A percentile compares a stretch with the other conserved stretches of the same genome.
phyloP scores from a whole-genome alignment of 1,140 invertebrate genomes.

The Fopius arisanus region DNA sequence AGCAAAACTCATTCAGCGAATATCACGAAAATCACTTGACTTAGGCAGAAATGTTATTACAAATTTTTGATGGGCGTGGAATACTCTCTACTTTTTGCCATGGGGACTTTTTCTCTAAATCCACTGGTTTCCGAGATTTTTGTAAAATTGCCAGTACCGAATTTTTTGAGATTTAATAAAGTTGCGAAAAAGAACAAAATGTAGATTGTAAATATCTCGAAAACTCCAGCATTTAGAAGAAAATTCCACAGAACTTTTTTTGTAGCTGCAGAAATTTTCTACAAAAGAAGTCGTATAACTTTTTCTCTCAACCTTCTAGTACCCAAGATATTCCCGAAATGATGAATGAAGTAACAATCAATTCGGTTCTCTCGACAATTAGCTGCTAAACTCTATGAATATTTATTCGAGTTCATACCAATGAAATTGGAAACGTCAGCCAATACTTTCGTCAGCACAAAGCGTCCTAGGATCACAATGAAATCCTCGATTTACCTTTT shows the following conservation, averaged over 20 bases:
- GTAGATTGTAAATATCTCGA: too few relatives aligned
- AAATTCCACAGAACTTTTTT: too few relatives aligned
- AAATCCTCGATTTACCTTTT: conserved; percentile 24
- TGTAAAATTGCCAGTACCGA: neutral
- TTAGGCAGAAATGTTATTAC: neutral
- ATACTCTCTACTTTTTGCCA: neutral
- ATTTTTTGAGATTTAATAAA: too few relatives aligned
- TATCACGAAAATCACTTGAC: neutral
- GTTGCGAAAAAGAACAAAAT: too few relatives aligned
- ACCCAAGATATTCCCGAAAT: neutral
- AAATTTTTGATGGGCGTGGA: neutral
- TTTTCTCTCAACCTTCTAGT: too few relatives aligned
- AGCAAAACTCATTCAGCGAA: too few relatives aligned
- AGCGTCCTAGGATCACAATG: conserved; percentile 44
- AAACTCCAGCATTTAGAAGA: too few relatives aligned
- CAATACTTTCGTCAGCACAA: conserved; percentile 54
- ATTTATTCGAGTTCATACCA: conserved; percentile 35
- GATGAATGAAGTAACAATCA: neutral
- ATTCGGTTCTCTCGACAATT: neutral
- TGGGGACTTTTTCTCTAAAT: conserved; percentile 22
- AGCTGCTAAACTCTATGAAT: neutral
- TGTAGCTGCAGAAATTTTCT: neutral
- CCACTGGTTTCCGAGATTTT: conserved; percentile 48
- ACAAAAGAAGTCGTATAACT: too few relatives aligned
- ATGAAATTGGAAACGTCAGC: conserved; percentile 42